phyloP scores from a whole-genome alignment of 2,888 invertebrate genomes.

The Troilus luridus region DNA sequence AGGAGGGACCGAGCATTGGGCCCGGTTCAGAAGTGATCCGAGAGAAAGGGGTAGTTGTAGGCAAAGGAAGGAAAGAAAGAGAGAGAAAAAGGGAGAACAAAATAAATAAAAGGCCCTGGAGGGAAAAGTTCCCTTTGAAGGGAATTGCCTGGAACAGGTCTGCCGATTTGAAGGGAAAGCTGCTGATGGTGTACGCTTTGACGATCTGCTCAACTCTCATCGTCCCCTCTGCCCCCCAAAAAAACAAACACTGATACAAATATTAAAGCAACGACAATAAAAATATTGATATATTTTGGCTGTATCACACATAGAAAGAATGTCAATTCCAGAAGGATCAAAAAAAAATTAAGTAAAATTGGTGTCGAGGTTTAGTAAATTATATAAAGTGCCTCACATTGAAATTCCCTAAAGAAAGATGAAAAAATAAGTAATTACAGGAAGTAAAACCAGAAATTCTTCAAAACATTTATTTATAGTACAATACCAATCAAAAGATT shows the following conservation, averaged over 20 bases:
- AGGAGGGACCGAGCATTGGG: not conserved
- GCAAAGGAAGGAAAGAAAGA: not conserved
- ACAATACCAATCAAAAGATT: no score
- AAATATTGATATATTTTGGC: not conserved
- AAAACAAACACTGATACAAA: not conserved
- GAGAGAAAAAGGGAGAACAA: not conserved
- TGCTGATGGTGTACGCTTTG: not conserved
- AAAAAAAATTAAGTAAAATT: no score
- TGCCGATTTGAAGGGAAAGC: not conserved
- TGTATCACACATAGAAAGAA: no score
- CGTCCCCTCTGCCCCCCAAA: not conserved
- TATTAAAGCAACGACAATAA: not conserved
- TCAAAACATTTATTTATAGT: no score
- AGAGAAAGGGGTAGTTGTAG: not conserved
- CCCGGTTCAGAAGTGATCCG: not conserved
- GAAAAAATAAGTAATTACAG: no score
- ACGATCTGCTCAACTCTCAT: not conserved
- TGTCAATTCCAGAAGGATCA: no score
- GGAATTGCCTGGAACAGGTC: slow-evolving; percentile 27
- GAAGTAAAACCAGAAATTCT: no score
- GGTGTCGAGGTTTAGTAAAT: no score
- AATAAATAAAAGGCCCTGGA: not conserved
- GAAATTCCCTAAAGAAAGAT: no score
- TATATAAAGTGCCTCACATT: no score
- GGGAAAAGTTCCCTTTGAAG: slow-evolving; percentile 8